Percentiles rank a stretch among this genome's conserved stretches.
These are phyloP conservation scores for Trimorus sp. DNA, from an alignment of 2,888 invertebrate species.

Conservation along the genomic window DNA sequence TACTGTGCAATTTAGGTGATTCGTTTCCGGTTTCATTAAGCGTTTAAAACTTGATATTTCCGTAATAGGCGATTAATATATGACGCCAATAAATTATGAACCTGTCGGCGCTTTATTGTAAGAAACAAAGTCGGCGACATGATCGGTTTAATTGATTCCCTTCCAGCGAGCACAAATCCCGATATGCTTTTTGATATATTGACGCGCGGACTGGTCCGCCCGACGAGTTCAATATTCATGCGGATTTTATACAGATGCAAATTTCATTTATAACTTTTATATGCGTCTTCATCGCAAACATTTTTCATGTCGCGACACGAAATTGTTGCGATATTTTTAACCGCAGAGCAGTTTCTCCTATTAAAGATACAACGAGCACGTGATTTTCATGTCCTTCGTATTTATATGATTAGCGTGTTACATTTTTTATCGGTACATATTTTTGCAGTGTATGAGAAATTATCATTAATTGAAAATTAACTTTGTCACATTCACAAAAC, in stretches of 20 bases:
- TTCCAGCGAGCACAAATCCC: constrained; percentile 4
- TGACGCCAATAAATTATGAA: constrained; percentile 44
- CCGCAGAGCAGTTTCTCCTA: constrained; percentile 9
- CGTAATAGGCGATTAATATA: constrained; percentile 49
- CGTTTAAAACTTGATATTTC: constrained; percentile 34
- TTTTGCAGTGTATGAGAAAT: no score
- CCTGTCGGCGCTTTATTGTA: constrained; percentile 12
- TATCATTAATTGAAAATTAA: no score
- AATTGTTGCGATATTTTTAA: constrained; percentile 31
- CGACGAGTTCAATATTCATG: constrained; percentile 49
- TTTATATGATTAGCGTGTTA: neutral
- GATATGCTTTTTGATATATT: constrained; percentile 44
- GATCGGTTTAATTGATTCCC: constrained; percentile 46
- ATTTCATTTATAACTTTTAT: constrained; percentile 44
- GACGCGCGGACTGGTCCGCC: constrained; percentile 4
- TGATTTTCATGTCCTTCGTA: neutral
- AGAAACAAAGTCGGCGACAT: constrained; percentile 42
- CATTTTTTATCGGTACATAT: neutral
- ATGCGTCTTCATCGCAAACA: constrained; percentile 19
- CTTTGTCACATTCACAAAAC: no score
- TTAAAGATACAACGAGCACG: constrained; percentile 7
- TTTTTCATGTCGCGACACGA: constrained; percentile 28
- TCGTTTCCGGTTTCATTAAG: constrained; percentile 44
- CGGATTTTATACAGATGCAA: constrained; percentile 41
- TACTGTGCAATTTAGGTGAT: no score